Evolutionary conservation across 2,888 invertebrate species (phyloP).

Genomic region (Ennomos fuscantarius): DNA sequence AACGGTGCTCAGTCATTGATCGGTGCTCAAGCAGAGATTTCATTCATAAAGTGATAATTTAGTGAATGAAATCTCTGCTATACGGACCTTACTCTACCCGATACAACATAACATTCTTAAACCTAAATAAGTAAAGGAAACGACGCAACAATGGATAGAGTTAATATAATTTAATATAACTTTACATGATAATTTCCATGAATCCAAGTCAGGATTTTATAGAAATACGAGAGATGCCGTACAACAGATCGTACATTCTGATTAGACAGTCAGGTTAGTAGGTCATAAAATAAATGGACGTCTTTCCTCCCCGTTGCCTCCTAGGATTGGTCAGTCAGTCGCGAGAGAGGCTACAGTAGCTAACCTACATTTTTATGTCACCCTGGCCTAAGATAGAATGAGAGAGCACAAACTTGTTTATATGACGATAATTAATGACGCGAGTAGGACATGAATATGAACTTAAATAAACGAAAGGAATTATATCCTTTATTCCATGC

Average conservation of each 20-base stretch:
- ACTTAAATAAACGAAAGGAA: too few relatives aligned
- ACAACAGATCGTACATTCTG: slow-evolving; percentile 3
- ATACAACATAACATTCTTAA: too few relatives aligned
- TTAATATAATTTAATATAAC: not conserved
- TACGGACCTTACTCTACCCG: too few relatives aligned
- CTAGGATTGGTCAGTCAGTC: slow-evolving; percentile 23
- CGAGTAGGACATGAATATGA: too few relatives aligned
- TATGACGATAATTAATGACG: slow-evolving; percentile 6
- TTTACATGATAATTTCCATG: slow-evolving; percentile 2
- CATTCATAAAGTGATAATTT: too few relatives aligned
- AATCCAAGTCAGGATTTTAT: slow-evolving; percentile 1
- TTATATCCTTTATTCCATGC: too few relatives aligned
- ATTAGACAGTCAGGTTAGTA: slow-evolving; percentile 12
- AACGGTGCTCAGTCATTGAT: too few relatives aligned
- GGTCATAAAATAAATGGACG: slow-evolving; percentile 28
- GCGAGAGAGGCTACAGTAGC: slow-evolving; percentile 21
- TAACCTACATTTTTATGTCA: slow-evolving; percentile 31
- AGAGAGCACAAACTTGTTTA: slow-evolving; percentile 11
- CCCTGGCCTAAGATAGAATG: slow-evolving; percentile 27
- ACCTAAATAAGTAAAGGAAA: too few relatives aligned
- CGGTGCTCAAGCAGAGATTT: too few relatives aligned
- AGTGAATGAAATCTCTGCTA: too few relatives aligned
- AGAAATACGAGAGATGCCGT: slow-evolving; percentile 8
- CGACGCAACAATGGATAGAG: too few relatives aligned
- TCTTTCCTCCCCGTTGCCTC: slow-evolving; percentile 26